A percentile compares a stretch with the other conserved stretches of the same genome.
phyloP scores from a whole-genome alignment of 2,888 invertebrate genomes.

The Ernsta delagoae region DNA sequence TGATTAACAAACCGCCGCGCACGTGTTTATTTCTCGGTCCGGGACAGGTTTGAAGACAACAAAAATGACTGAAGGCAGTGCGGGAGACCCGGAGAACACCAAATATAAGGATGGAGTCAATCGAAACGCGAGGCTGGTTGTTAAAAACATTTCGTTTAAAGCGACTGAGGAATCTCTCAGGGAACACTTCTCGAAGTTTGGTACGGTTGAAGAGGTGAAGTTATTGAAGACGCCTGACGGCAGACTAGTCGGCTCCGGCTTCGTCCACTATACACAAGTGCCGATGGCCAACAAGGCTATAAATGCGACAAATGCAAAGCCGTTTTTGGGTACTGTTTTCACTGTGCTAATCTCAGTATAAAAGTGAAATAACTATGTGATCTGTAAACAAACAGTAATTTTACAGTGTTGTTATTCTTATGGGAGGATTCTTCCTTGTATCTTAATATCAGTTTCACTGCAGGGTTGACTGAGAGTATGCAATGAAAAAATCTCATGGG shows the following conservation, averaged over 20 bases:
- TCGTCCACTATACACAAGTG: slow-evolving; percentile 92
- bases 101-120: slow-evolving; percentile 50
- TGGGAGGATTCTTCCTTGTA: too few relatives aligned
- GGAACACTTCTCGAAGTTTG: slow-evolving; percentile 89
- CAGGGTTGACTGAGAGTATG: too few relatives aligned
- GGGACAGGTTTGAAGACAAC: too few relatives aligned
- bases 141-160: slow-evolving; percentile 89
- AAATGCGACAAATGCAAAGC: slow-evolving; percentile 87
- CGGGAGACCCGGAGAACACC: slow-evolving; percentile 52
- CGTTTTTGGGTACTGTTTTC: slow-evolving; percentile 79
- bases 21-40: too few relatives aligned
- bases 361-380: too few relatives aligned
- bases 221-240: slow-evolving; percentile 90
- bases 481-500: too few relatives aligned
- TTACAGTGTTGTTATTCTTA: too few relatives aligned
- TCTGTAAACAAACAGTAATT: too few relatives aligned
- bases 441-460: too few relatives aligned
- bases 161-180: slow-evolving; percentile 88
- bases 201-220: slow-evolving; percentile 90
- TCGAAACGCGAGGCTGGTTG: slow-evolving; percentile 84
- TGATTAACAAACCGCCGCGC: too few relatives aligned
- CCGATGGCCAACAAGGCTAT: slow-evolving; percentile 93
- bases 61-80: slow-evolving; percentile 53
- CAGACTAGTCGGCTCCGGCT: slow-evolving; percentile 93
- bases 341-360: too few relatives aligned